Percentiles rank a stretch among this genome's conserved stretches.
These are phyloP conservation scores for Mus caroli DNA, from an alignment of 2,797 vertebrate genomes.

Conservation along the genomic window DNA sequence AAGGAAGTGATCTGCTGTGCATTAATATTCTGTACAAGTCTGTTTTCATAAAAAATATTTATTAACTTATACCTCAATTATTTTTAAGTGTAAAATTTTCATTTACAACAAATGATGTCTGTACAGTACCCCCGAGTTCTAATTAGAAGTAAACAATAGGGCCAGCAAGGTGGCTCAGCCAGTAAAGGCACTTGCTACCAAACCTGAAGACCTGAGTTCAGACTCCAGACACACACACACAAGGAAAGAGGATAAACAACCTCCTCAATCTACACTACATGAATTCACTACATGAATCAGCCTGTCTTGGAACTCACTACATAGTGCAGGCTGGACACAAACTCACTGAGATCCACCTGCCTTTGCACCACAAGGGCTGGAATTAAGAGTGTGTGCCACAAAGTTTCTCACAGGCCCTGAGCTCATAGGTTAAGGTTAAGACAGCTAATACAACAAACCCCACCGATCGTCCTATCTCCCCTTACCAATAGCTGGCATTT, in stretches of 20 bases:
- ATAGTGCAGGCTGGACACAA: neutral
- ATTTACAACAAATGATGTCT: conserved; percentile 58
- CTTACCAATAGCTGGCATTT: neutral
- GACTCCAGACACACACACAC: neutral
- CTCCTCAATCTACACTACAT: neutral
- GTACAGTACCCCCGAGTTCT: conserved; percentile 10
- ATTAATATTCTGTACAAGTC: conserved; percentile 67
- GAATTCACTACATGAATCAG: neutral
- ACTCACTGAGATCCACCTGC: neutral
- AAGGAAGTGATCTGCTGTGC: conserved; percentile 71
- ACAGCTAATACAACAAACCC: neutral
- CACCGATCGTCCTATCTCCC: neutral
- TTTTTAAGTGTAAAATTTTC: conserved; percentile 70
- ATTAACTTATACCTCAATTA: conserved; percentile 61
- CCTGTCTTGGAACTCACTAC: neutral
- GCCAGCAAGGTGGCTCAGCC: neutral
- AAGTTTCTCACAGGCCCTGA: neutral
- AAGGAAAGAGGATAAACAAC: neutral
- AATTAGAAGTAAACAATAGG: conserved; percentile 58
- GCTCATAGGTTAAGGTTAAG: neutral
- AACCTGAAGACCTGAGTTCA: neutral
- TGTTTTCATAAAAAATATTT: conserved; percentile 65
- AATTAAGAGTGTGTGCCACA: neutral
- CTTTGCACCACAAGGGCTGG: neutral
- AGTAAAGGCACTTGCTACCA: neutral